A percentile compares a stretch with the other conserved stretches of the same genome.
Evolutionary conservation across 2,888 invertebrate genomes (phyloP).

Genomic region (Parascotia fuliginaria): DNA sequence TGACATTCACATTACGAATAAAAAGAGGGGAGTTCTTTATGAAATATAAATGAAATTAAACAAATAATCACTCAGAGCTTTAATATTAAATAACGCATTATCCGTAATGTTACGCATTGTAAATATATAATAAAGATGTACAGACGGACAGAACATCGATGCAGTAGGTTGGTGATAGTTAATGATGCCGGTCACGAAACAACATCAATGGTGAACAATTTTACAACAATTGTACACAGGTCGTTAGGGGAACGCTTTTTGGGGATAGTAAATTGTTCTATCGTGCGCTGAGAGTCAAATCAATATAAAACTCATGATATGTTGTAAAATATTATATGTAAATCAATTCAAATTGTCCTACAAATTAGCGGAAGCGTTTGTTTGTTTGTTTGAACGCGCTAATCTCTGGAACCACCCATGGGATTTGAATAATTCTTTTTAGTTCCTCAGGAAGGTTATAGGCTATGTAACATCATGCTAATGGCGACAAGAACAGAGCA

Average conservation of each 20-base stretch:
- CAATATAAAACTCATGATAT: not conserved
- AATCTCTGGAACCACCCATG: no score
- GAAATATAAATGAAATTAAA: constrained; percentile 38
- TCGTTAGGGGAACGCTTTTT: constrained; percentile 34
- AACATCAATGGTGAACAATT: constrained; percentile 43
- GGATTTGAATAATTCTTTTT: no score
- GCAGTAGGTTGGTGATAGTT: constrained; percentile 19
- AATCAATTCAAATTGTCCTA: no score
- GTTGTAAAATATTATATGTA: not conserved
- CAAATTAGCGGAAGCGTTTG: no score
- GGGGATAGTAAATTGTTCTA: constrained; percentile 37
- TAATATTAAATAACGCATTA: constrained; percentile 15
- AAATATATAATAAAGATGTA: constrained; percentile 35
- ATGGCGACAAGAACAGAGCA: no score
- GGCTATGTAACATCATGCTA: no score
- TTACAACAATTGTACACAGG: constrained; percentile 39
- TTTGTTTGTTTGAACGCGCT: no score
- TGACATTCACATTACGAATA: not conserved
- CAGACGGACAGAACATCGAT: constrained; percentile 8
- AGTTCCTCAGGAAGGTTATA: no score
- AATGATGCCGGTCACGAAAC: constrained; percentile 56
- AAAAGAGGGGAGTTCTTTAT: not conserved
- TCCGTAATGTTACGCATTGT: constrained; percentile 17
- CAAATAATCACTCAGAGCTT: constrained; percentile 32
- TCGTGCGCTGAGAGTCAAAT: constrained; percentile 3